Conservation (phyloP, 2,113 vertebrate genomes). For the Microcebus ravelobensis region DNA sequence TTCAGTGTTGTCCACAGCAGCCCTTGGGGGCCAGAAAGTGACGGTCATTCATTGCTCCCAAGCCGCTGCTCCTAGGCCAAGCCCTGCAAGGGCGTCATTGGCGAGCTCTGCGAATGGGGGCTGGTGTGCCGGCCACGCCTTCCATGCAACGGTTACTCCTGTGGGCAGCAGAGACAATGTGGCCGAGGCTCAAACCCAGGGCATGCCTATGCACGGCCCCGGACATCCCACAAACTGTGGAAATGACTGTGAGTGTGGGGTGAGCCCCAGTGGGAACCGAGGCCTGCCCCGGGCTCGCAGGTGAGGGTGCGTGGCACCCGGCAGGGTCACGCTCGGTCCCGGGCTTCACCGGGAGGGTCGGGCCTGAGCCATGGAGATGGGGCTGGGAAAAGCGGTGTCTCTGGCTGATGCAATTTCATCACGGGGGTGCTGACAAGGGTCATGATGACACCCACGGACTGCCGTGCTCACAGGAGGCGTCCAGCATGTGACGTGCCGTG, state of each 20-base stretch:
- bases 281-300: fast-evolving
- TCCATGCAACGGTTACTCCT: conserved; percentile 28
- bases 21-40: background rate
- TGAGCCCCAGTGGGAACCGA: fast-evolving
- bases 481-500: too few species aligned
- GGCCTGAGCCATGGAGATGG: fast-evolving
- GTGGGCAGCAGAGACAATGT: conserved; percentile 18
- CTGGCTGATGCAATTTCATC: fast-evolving
- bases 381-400: fast-evolving
- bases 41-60: fast-evolving
- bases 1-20: background rate
- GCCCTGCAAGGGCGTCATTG: conserved; percentile 55
- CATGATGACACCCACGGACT: fast-evolving
- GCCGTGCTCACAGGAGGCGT: fast-evolving
- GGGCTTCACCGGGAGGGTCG: fast-evolving
- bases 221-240: fast-evolving
- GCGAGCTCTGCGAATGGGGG: conserved; percentile 4
- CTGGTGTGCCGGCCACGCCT: background rate
- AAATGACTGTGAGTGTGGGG: background rate
- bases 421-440: fast-evolving
- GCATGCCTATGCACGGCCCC: background rate
- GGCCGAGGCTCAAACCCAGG: conserved; percentile 52
- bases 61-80: conserved; percentile 4
- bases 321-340: fast-evolving
- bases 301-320: fast-evolving